Evolutionary conservation across 2,888 invertebrate genomes (phyloP).

Genomic region (Phlogophora meticulosa): DNA sequence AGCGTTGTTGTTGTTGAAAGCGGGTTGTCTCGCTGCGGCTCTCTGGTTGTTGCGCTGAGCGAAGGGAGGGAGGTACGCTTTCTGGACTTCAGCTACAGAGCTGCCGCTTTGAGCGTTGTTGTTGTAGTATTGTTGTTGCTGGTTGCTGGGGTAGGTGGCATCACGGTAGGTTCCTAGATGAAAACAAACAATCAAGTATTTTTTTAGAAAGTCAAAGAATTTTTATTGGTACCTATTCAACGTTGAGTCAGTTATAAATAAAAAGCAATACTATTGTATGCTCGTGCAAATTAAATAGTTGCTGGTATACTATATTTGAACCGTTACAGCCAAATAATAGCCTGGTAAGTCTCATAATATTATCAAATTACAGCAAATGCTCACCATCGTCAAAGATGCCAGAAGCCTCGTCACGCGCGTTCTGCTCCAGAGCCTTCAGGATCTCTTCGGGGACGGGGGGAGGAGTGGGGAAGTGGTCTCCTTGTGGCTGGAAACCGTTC

Average conservation of each 20-base stretch:
- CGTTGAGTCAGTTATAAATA: too few species aligned
- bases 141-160: conserved; percentile 72
- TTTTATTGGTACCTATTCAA: too few species aligned
- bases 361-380: background rate
- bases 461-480: conserved; percentile 86
- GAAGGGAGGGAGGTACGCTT: conserved; percentile 77
- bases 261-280: too few species aligned
- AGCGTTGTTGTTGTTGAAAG: conserved; percentile 55
- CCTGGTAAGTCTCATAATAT: too few species aligned
- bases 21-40: conserved; percentile 21
- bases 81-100: conserved; percentile 50
- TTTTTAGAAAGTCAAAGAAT: too few species aligned
- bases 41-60: conserved; percentile 54
- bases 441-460: conserved; percentile 87
- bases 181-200: background rate
- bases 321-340: too few species aligned
- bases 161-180: conserved; percentile 82
- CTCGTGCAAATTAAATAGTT: too few species aligned
- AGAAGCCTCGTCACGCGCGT: conserved; percentile 86
- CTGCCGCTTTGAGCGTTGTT: conserved; percentile 47
- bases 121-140: conserved; percentile 28
- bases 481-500: conserved; percentile 85
- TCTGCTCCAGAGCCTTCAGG: conserved; percentile 83
- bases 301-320: too few species aligned
- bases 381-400: conserved; percentile 87